Base-by-base conservation (phyloP, 2,113 vertebrate species). In the Barbus barbus region DNA sequence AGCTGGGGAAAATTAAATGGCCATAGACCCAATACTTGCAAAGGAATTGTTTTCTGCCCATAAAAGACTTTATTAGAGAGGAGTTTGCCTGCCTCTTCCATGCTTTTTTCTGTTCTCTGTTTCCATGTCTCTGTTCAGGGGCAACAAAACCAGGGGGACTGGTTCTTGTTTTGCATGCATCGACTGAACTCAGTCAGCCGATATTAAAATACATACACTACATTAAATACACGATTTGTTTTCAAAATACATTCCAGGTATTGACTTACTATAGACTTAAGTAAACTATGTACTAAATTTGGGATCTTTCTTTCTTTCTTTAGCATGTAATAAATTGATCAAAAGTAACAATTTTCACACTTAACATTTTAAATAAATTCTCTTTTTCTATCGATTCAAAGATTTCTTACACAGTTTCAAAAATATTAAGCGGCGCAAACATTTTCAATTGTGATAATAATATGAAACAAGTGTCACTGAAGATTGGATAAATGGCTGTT, bases 1-100 rank as follows among this genome's bases (percentile, higher is more conserved):
- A 67, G 61, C 76, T 76, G 51, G 84, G 83, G 77, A 86, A 88
- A 85, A 88, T 88, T 81, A 88, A 88, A 88, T 88, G 87, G 69
- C 84, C 53, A 85, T 85, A 83, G 77, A 74, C 81, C 84, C 56
- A 77, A 69, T 81, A 18, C 74, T 78, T 83, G 69, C 26, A 26
- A 41, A 85, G 81, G 85, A 88, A 88, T 83, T 81, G 84, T 83
- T 88, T 87, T 88, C 71, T 83, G 71, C 58, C 84, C 61, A 85
- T 83, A 88, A 88, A 83, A 76, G 3, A 85, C 75, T 85, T 87
- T 88, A 88, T 85, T 85, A 78, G 81, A 74, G 26, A 78, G 67
- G 73, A 83, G 74, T 53, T 81, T 72, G 46, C 69, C 46, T 33
- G 44, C 78, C 28, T 67, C 26, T 53, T 65, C 20, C 22, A 38